Conservation (phyloP, 2,888 invertebrate genomes). For the Diarsia brunnea region DNA sequence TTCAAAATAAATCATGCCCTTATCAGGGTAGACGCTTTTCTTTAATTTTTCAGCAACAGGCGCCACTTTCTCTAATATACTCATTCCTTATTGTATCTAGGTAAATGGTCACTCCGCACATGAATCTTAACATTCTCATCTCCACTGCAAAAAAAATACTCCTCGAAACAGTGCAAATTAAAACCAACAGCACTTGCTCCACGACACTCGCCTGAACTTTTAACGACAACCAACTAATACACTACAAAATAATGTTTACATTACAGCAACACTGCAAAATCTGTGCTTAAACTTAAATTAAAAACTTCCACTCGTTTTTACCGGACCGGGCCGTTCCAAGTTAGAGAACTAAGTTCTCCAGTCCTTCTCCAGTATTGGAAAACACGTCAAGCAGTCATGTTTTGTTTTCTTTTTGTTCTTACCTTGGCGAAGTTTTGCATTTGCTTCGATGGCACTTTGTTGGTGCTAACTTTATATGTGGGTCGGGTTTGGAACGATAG, state of each 20-base stretch:
- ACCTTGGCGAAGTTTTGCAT: conserved; percentile 67
- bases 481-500: conserved; percentile 18
- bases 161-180: conserved; percentile 23
- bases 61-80: no score
- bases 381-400: conserved; percentile 78
- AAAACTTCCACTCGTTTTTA: conserved; percentile 71
- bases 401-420: conserved; percentile 74
- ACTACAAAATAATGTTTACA: conserved; percentile 61
- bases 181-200: conserved; percentile 32
- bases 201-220: conserved; percentile 41
- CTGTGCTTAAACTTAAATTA: conserved; percentile 74
- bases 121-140: no score
- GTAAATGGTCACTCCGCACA: no score
- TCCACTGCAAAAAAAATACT: neutral
- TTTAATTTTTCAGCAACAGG: no score
- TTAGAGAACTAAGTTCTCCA: conserved; percentile 62
- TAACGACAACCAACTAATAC: conserved; percentile 42
- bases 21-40: no score
- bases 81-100: no score
- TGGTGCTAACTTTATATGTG: conserved; percentile 23
- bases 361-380: conserved; percentile 75
- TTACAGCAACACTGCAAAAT: conserved; percentile 60
- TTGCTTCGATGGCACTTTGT: conserved; percentile 43
- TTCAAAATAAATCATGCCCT: no score
- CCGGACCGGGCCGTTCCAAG: conserved; percentile 66